phyloP scores from a whole-genome alignment of 2,113 vertebrate species.

The Sinocyclocheilus anshuiensis region DNA sequence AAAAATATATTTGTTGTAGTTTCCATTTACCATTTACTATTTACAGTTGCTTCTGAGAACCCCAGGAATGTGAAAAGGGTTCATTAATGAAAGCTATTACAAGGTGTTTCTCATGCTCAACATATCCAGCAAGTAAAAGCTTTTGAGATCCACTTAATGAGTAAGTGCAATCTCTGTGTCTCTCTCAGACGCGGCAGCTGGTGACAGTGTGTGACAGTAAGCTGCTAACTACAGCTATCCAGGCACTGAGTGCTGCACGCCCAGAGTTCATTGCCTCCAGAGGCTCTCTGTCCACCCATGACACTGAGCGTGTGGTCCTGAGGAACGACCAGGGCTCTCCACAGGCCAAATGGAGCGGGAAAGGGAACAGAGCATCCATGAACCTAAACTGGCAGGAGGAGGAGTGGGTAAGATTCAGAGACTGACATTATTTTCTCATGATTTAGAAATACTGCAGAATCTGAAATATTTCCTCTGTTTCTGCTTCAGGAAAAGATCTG shows the following conservation, averaged over 20 bases:
- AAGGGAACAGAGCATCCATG: slow-evolving; percentile 86
- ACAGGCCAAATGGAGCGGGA: slow-evolving; percentile 82
- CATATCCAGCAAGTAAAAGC: background rate
- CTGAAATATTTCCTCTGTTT: background rate
- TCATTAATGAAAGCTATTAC: background rate
- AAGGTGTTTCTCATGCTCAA: background rate
- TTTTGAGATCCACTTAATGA: background rate
- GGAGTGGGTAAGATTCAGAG: slow-evolving; percentile 85
- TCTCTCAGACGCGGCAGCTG: slow-evolving; percentile 87
- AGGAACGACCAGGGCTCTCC: slow-evolving; percentile 81
- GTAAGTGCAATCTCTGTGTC: background rate
- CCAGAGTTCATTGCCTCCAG: slow-evolving; percentile 88
- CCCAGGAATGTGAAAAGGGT: background rate
- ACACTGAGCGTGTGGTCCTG: slow-evolving; percentile 89
- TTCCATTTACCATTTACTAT: background rate
- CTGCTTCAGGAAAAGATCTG: slow-evolving; percentile 90
- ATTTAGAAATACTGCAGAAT: background rate
- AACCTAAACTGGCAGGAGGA: slow-evolving; percentile 91
- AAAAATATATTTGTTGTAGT: background rate
- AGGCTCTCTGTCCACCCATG: slow-evolving; percentile 81
- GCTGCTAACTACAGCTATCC: slow-evolving; percentile 89
- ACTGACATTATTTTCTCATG: background rate
- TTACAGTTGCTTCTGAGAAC: background rate
- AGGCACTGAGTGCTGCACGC: slow-evolving; percentile 87
- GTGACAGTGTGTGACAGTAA: slow-evolving; percentile 96